Evolutionary conservation across 2,113 vertebrate species (phyloP).

Genomic region (Labeo catla): DNA sequence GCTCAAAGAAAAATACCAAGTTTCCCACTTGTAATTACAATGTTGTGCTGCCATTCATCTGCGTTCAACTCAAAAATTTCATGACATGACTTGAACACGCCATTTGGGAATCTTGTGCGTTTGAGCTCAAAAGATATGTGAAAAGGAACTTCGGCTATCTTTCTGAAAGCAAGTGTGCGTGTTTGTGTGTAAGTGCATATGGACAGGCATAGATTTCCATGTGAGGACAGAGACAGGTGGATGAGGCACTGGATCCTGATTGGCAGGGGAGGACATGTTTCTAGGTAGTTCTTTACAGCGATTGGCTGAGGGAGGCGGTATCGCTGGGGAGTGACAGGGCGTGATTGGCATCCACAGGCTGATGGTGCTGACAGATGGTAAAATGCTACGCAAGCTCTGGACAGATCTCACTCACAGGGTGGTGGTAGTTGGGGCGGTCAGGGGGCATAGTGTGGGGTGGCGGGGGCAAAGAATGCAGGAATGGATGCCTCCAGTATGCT

Average conservation of each 20-base stretch:
- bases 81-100: not conserved
- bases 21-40: not conserved
- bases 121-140: slow-evolving; percentile 9
- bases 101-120: not conserved
- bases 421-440: slow-evolving; percentile 59
- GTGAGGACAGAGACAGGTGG: slow-evolving; percentile 53
- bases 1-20: not conserved
- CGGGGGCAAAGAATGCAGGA: not conserved
- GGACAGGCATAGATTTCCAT: slow-evolving; percentile 56
- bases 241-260: slow-evolving; percentile 33
- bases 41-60: not conserved
- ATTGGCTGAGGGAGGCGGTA: slow-evolving; percentile 54
- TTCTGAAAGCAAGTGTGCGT: not conserved
- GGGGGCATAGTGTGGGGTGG: slow-evolving; percentile 30
- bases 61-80: not conserved
- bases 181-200: not conserved
- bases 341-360: slow-evolving; percentile 65
- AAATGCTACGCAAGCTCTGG: slow-evolving; percentile 68
- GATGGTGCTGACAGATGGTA: slow-evolving; percentile 75
- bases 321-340: slow-evolving; percentile 41
- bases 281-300: not conserved
- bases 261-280: slow-evolving; percentile 50
- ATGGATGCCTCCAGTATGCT: slow-evolving; percentile 34
- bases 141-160: slow-evolving; percentile 24
- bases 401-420: slow-evolving; percentile 48